Percentiles rank a stretch among this genome's conserved stretches.
Evolutionary conservation across 2,113 vertebrate species (phyloP).

Genomic region (Corvus hawaiiensis): DNA sequence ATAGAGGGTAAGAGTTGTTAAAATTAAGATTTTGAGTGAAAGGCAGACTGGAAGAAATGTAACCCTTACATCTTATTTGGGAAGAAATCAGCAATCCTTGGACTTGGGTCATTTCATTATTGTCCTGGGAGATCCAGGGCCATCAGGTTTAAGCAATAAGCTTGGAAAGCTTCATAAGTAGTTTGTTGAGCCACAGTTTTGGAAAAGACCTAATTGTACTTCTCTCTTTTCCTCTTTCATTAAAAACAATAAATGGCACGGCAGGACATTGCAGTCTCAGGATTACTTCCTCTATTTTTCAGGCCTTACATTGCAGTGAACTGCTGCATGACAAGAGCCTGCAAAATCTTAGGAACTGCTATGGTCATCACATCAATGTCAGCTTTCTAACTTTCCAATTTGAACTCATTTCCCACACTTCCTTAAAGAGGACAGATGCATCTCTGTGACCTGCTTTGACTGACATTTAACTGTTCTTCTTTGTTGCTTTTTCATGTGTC

Average conservation of each 20-base stretch:
- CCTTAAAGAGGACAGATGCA: conserved; percentile 8
- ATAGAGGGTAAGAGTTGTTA: background rate
- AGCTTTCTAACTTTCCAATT: conserved; percentile 28
- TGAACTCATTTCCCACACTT: conserved; percentile 19
- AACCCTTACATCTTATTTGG: background rate
- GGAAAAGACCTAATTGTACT: background rate
- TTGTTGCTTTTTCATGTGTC: background rate
- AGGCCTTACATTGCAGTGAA: background rate
- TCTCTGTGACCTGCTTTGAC: background rate
- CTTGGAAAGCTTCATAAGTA: background rate
- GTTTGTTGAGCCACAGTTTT: conserved; percentile 6
- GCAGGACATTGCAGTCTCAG: background rate
- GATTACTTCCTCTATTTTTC: conserved; percentile 29
- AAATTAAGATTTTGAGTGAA: conserved; percentile 33
- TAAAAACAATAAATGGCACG: background rate
- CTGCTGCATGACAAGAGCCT: background rate
- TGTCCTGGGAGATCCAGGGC: background rate
- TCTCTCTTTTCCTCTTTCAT: background rate
- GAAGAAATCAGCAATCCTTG: background rate
- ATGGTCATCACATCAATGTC: background rate
- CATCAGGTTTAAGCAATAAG: background rate
- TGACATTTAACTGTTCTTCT: background rate
- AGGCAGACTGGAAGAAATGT: background rate
- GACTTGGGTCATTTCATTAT: background rate
- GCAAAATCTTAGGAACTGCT: background rate